Conservation (phyloP, 1,140 invertebrate genomes). For the Teleogryllus occipitalis region DNA sequence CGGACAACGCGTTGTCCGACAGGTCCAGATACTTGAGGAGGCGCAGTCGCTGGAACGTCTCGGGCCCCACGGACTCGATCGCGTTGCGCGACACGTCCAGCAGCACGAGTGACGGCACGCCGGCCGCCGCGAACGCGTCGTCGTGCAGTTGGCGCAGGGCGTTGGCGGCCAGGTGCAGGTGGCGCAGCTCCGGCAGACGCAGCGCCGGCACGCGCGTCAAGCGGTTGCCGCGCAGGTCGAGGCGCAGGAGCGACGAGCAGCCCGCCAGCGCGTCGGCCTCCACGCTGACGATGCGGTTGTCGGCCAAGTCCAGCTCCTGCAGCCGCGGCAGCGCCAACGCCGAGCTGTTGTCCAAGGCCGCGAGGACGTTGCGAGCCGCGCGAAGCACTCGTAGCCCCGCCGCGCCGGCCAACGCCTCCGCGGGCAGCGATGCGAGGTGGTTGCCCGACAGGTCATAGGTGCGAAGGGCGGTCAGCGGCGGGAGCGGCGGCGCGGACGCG, state of each 20-base stretch:
- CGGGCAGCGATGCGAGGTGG: background rate
- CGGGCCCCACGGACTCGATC: background rate
- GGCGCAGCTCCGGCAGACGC: background rate
- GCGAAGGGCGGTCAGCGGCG: background rate
- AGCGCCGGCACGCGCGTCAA: background rate
- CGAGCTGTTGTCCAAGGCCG: background rate
- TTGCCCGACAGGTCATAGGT: background rate
- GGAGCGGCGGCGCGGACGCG: background rate
- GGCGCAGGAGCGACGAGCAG: background rate
- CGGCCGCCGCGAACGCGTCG: background rate
- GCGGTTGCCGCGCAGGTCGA: background rate
- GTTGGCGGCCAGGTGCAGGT: background rate
- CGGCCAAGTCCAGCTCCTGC: background rate
- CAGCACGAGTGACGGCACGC: background rate
- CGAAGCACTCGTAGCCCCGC: background rate
- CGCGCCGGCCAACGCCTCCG: no score
- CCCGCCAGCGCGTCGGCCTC: background rate
- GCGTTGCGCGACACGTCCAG: background rate
- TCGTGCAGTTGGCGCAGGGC: background rate
- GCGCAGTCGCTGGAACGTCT: background rate
- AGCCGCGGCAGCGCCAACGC: background rate
- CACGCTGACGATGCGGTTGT: background rate
- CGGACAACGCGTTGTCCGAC: background rate
- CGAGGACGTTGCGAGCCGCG: background rate
- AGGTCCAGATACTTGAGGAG: background rate